Evolutionary conservation across 2,113 vertebrate genomes (phyloP).

Genomic region (Leucoraja erinaceus): DNA sequence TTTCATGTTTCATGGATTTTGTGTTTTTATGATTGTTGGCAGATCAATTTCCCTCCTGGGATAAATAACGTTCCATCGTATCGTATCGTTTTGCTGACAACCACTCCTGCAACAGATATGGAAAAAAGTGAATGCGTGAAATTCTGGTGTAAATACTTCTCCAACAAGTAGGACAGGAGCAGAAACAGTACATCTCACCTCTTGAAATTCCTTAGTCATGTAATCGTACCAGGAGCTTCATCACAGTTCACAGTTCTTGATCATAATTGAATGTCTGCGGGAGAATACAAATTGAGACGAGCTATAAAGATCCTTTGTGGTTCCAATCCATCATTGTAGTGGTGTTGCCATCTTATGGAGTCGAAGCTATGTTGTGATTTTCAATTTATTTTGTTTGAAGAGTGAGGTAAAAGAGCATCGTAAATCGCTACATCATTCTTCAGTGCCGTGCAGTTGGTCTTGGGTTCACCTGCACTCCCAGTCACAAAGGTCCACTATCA

Average conservation of each 20-base stretch:
- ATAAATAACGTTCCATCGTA: too few species aligned
- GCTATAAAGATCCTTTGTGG: background rate
- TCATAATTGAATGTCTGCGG: conserved; percentile 1
- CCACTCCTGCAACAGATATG: background rate
- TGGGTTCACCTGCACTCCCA: too few species aligned
- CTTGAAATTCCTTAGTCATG: background rate
- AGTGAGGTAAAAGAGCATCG: background rate
- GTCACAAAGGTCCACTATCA: too few species aligned
- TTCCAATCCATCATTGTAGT: background rate
- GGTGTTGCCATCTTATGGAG: background rate
- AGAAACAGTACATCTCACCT: background rate
- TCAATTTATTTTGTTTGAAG: background rate
- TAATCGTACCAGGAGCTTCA: background rate
- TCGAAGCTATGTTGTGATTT: background rate
- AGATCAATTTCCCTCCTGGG: too few species aligned
- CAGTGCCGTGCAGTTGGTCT: too few species aligned
- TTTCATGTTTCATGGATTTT: background rate
- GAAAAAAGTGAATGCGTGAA: background rate
- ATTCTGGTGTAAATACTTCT: background rate
- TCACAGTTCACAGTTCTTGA: background rate
- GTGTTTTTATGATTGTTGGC: too few species aligned
- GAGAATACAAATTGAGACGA: background rate
- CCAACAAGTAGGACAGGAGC: background rate
- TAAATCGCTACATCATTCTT: background rate
- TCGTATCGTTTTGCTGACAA: background rate